Percentiles rank a stretch among this genome's conserved stretches.
Evolutionary conservation across 2,797 vertebrate genomes (phyloP).

Genomic region (Tapirus indicus): DNA sequence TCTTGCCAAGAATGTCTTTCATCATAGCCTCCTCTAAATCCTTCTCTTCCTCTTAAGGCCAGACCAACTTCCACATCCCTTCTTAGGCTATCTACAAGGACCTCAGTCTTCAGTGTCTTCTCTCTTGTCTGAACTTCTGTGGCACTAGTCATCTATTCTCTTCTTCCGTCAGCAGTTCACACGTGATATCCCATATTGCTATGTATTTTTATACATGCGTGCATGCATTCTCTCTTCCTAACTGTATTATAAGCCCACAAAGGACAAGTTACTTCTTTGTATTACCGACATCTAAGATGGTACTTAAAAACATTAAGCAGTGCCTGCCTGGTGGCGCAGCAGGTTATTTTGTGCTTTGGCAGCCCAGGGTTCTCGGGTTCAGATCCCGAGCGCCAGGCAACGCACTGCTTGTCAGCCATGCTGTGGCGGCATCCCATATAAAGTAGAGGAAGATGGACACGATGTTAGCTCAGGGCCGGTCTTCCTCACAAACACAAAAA

Average conservation of each 20-base stretch:
- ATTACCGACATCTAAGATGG: not conserved
- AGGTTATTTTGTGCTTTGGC: no score
- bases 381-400: no score
- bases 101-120: not conserved
- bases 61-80: not conserved
- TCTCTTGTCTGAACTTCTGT: not conserved
- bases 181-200: not conserved
- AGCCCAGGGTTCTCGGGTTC: no score
- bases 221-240: not conserved
- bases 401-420: no score
- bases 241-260: not conserved
- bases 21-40: not conserved
- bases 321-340: no score
- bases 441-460: no score
- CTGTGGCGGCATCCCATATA: no score
- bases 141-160: accelerated
- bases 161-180: not conserved
- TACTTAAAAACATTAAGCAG: not conserved
- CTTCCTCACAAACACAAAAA: not conserved
- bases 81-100: no score
- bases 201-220: not conserved
- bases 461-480: no score
- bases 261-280: not conserved
- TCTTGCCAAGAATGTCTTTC: not conserved
- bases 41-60: not conserved